Percentiles rank a stretch among this genome's conserved stretches.
phyloP scores from a whole-genome alignment of 2,113 vertebrate species.

The Nycticorax nycticorax region DNA sequence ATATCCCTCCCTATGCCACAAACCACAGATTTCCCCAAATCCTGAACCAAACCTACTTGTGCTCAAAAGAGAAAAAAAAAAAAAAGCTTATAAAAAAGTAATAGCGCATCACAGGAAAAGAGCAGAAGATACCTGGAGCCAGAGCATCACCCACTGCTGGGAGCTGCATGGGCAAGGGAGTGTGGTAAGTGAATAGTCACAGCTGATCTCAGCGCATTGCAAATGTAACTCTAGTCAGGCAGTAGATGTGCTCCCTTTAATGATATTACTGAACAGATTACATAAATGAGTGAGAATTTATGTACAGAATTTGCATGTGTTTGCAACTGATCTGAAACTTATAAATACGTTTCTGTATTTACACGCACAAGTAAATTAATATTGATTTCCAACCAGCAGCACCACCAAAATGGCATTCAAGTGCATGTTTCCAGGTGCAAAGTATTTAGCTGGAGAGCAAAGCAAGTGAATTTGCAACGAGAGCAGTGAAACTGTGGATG shows the following conservation, averaged over 20 bases:
- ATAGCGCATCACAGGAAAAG: background rate
- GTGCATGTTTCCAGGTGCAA: slow-evolving; percentile 53
- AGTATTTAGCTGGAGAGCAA: slow-evolving; percentile 36
- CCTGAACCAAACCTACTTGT: background rate
- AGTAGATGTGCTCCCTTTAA: slow-evolving; percentile 56
- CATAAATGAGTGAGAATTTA: slow-evolving; percentile 67
- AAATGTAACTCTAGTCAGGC: slow-evolving; percentile 57
- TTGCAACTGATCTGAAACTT: slow-evolving; percentile 69
- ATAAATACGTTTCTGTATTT: slow-evolving; percentile 59
- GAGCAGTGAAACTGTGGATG: background rate
- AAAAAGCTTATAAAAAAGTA: background rate
- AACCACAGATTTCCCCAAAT: background rate
- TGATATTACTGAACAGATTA: slow-evolving; percentile 61
- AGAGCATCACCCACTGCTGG: slow-evolving; percentile 41
- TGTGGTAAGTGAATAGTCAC: slow-evolving; percentile 2
- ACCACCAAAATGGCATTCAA: slow-evolving; percentile 37
- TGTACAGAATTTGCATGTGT: slow-evolving; percentile 67
- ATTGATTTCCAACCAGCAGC: slow-evolving; percentile 48
- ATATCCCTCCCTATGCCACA: background rate
- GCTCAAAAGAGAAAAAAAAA: background rate
- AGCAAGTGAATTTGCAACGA: slow-evolving; percentile 44
- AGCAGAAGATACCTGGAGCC: slow-evolving; percentile 21
- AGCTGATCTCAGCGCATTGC: slow-evolving; percentile 50
- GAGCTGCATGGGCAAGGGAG: background rate
- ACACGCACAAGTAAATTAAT: slow-evolving; percentile 62